Conservation (phyloP, 2,888 invertebrate genomes). For the Euplexia lucipara region DNA sequence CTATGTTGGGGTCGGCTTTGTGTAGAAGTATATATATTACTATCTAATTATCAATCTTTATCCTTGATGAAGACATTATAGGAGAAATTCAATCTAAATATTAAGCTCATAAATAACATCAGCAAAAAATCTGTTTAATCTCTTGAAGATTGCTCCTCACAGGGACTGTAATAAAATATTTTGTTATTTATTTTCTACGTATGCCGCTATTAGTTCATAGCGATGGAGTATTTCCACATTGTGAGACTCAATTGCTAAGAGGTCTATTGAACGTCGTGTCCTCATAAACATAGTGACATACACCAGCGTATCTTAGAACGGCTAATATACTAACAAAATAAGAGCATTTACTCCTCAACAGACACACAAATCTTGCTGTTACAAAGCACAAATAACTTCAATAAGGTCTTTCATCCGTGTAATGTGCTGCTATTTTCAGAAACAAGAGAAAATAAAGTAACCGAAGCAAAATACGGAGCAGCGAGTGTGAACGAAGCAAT, state of each 20-base stretch:
- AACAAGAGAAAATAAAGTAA: slow-evolving; percentile 65
- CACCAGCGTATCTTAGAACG: slow-evolving; percentile 26
- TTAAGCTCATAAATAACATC: no score
- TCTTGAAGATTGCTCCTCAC: neutral
- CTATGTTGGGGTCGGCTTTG: no score
- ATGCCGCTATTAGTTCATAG: no score
- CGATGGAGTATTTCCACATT: slow-evolving; percentile 12
- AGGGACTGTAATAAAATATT: neutral
- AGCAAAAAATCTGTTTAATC: neutral
- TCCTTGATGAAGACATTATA: no score
- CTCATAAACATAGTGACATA: slow-evolving; percentile 9
- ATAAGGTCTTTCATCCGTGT: slow-evolving; percentile 50
- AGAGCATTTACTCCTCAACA: slow-evolving; percentile 28
- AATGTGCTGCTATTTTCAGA: slow-evolving; percentile 45
- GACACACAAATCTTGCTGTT: slow-evolving; percentile 40
- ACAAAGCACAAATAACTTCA: slow-evolving; percentile 51
- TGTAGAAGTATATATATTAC: no score
- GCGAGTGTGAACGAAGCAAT: slow-evolving; percentile 68
- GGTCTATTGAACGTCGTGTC: slow-evolving; percentile 1
- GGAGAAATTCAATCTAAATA: no score
- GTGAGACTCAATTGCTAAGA: slow-evolving; percentile 11
- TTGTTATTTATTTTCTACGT: neutral
- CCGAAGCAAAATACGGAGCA: slow-evolving; percentile 44
- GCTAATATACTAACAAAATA: slow-evolving; percentile 30
- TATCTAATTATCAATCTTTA: no score